phyloP scores from a whole-genome alignment of 2,113 vertebrate species.

The Peromyscus maniculatus region DNA sequence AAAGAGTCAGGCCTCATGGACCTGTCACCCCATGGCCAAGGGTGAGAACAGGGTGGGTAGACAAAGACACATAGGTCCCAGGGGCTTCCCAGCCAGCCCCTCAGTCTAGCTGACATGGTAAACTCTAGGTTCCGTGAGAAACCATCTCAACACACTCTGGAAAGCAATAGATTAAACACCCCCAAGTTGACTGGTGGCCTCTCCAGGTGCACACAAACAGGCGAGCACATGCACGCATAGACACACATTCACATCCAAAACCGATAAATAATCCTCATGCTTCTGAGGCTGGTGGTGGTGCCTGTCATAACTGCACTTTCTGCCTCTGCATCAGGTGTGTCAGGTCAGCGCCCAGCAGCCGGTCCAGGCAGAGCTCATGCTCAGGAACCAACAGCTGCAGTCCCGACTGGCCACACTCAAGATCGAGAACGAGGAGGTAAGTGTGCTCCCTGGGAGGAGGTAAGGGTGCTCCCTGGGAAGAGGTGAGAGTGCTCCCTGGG shows the following conservation, averaged over 20 bases:
- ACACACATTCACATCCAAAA: too few species aligned
- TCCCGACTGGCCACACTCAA: slow-evolving; percentile 96
- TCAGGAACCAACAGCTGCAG: slow-evolving; percentile 97
- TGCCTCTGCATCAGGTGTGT: slow-evolving; percentile 91
- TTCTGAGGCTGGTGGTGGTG: neutral
- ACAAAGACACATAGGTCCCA: neutral
- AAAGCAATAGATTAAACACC: neutral
- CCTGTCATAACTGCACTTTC: slow-evolving; percentile 14
- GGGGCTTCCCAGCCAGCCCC: too few species aligned
- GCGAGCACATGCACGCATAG: neutral
- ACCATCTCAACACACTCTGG: neutral
- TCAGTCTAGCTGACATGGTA: neutral
- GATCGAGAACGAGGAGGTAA: slow-evolving; percentile 99
- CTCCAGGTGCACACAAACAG: neutral
- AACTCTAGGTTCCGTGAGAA: neutral
- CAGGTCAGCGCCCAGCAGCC: slow-evolving; percentile 97
- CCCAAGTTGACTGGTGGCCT: neutral
- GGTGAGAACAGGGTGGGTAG: neutral
- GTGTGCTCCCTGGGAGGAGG: slow-evolving; percentile 8
- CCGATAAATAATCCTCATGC: rapidly evolving
- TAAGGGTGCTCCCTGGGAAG: neutral
- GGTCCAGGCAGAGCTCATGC: slow-evolving; percentile 95
- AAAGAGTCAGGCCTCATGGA: neutral
- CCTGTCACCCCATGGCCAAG: neutral
- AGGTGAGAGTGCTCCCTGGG: slow-evolving; percentile 61